These are phyloP conservation scores for Limnephilus marmoratus DNA, from an alignment of 2,888 invertebrate species.

Conservation along the genomic window DNA sequence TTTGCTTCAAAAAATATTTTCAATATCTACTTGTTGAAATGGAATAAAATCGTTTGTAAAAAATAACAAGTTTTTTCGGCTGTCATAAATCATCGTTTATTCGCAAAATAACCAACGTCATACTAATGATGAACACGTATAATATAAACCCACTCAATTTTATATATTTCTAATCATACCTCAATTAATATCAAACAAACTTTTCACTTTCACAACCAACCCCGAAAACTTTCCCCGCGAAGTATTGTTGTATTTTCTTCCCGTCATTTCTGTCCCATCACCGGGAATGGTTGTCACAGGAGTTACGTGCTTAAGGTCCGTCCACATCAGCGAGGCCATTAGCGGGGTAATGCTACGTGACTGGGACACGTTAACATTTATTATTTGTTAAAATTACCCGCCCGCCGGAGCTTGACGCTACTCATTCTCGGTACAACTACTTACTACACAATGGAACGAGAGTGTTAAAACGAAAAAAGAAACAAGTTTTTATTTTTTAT, in stretches of 20 bases:
- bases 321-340: conserved; percentile 42
- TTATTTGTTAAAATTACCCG: conserved; percentile 39
- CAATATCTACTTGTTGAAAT: too few species aligned
- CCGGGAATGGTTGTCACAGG: conserved; percentile 19
- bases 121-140: neutral
- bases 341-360: conserved; percentile 44
- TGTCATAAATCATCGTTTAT: too few species aligned
- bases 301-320: conserved; percentile 41
- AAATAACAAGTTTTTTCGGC: too few species aligned
- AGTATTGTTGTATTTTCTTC: neutral
- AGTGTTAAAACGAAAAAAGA: neutral
- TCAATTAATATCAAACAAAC: neutral
- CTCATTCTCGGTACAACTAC: neutral
- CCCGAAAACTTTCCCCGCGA: neutral
- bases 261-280: conserved; percentile 32
- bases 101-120: neutral
- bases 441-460: neutral
- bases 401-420: conserved; percentile 19
- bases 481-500: neutral
- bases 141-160: neutral
- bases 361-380: conserved; percentile 47
- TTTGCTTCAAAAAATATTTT: too few species aligned
- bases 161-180: neutral
- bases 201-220: neutral
- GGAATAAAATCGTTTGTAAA: too few species aligned